Evolutionary conservation across 2,888 invertebrate species (phyloP), one percentile per base, ranked within the genome.

Genomic region (Scaptomyza flava): DNA sequence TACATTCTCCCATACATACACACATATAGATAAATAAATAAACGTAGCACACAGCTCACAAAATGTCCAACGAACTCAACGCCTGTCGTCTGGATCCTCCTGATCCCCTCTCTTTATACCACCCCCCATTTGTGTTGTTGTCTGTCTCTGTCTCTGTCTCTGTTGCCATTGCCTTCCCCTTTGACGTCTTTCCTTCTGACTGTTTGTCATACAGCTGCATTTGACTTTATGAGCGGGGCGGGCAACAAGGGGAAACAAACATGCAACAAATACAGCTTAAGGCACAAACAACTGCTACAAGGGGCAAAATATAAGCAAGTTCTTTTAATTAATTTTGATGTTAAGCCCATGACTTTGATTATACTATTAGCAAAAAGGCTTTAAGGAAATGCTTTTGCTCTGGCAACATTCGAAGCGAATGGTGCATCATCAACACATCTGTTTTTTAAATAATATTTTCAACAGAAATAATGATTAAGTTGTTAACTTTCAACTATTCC

Each of bases 61-160:
- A 62, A 68, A 74, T 83, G 87, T 82, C 89, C 72, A 67, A 77
- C 77, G 53, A 81, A 88, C 84, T 87, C 83, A 82, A 79, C 83
- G 77, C 73, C 82, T 81, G 79, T 84, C 85, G 70, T 74, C 72
- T 77, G 31, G 23, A 31, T 64, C n/a, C 50, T 34, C 9, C n/a
- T 9, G 4, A 17, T 17, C 8, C 17, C 41, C 48, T 14, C 47
- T 4, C 2, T 4, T 8, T 7, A 5, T 8, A 11, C 23, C 23
- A 33, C 3, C 6, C 12, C 11, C 12, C 30, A 57, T 38, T 23
- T 62, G 30, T 56, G 54, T 20, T 41, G 68, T 52, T 59, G 53
- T 43, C 34, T 53, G 56, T 53, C 34, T 36, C 27, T 36, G 31
- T 23, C 36, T 43, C 34, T 53, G 56, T 53, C 34, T 36, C 27